Percentiles rank a stretch among this genome's conserved stretches.
Conservation (phyloP, 1,140 invertebrate genomes). For the Nephotettix cincticeps region DNA sequence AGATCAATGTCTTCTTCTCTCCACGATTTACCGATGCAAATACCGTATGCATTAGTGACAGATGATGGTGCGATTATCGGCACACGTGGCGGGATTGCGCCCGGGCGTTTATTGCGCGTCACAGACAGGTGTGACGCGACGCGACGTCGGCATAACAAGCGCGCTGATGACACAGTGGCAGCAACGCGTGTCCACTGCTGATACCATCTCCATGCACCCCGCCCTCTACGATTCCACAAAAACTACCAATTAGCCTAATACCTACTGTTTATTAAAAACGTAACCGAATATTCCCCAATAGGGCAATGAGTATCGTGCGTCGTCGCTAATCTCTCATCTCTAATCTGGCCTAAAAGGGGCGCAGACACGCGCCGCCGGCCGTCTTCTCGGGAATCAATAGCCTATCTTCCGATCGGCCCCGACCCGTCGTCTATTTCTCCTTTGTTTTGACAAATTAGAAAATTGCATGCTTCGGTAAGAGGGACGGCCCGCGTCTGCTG, state of each 20-base stretch:
- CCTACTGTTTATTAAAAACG: not conserved
- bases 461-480: conserved; percentile 25
- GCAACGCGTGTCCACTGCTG: no score
- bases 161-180: no score
- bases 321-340: conserved; percentile 23
- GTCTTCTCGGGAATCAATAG: conserved; percentile 23
- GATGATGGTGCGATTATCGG: no score
- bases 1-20: no score
- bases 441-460: conserved; percentile 34
- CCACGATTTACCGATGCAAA: no score
- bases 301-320: not conserved
- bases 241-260: conserved; percentile 24
- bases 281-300: conserved; percentile 4
- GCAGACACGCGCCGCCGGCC: not conserved
- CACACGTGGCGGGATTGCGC: no score
- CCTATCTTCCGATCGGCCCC: conserved; percentile 28
- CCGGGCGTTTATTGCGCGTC: no score
- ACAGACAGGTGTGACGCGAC: no score
- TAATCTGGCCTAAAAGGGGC: conserved; percentile 29
- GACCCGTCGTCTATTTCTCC: conserved; percentile 17
- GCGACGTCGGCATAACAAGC: no score
- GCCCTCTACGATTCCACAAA: not conserved
- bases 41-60: no score
- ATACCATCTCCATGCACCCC: no score
- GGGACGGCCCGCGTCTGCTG: not conserved